These are phyloP conservation scores for Takifugu ocellatus DNA, from an alignment of 2,797 vertebrate genomes.

Conservation along the genomic window DNA sequence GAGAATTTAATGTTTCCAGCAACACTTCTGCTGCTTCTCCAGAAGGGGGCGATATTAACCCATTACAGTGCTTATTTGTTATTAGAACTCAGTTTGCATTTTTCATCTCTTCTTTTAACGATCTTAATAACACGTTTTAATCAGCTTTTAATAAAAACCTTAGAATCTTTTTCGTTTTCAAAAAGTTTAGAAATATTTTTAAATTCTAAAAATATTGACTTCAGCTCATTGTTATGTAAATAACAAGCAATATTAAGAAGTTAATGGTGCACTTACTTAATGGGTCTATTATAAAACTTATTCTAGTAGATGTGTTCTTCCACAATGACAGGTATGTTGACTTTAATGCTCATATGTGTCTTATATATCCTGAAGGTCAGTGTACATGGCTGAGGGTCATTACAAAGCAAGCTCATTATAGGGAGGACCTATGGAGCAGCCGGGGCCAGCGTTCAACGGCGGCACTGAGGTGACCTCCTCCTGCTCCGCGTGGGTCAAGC, in stretches of 20 bases:
- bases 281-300: no score
- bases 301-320: no score
- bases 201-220: no score
- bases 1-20: not conserved
- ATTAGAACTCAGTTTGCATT: not conserved
- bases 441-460: slow-evolving; percentile 51
- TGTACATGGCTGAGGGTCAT: slow-evolving; percentile 37
- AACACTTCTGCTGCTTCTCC: slow-evolving; percentile 25
- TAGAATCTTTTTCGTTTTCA: not conserved
- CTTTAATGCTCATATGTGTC: not conserved
- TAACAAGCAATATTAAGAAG: no score
- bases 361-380: slow-evolving; percentile 49
- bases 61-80: slow-evolving; percentile 3
- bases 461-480: slow-evolving; percentile 61
- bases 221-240: no score
- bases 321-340: no score
- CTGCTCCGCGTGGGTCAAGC: slow-evolving; percentile 45
- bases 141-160: no score
- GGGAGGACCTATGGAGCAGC: slow-evolving; percentile 44
- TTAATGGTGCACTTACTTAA: no score
- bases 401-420: slow-evolving; percentile 59
- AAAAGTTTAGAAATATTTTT: no score
- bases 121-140: not conserved
- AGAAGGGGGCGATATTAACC: slow-evolving; percentile 63
- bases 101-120: not conserved